phyloP scores from a whole-genome alignment of 2,888 invertebrate species.

The Nipponacmea schrenckii region DNA sequence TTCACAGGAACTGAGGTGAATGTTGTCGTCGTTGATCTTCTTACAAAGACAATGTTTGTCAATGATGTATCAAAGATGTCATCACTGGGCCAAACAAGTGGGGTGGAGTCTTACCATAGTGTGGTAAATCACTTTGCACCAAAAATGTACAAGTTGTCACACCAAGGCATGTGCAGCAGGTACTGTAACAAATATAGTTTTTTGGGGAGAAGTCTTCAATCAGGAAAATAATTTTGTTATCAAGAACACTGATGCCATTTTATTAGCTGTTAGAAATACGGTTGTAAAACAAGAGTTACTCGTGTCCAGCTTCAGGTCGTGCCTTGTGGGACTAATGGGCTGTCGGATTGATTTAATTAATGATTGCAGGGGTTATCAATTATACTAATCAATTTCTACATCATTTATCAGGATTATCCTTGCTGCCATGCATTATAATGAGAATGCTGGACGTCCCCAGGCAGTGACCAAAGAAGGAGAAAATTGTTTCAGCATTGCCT shows the following conservation, averaged over 20 bases:
- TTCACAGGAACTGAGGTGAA: no score
- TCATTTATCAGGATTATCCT: background rate
- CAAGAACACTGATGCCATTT: no score
- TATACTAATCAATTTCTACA: background rate
- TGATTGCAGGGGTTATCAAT: background rate
- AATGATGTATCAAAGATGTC: constrained; percentile 1
- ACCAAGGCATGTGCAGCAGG: constrained; percentile 11
- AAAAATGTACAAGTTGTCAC: constrained; percentile 7
- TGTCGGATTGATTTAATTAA: no score
- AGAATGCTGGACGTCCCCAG: constrained; percentile 3
- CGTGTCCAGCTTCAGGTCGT: no score
- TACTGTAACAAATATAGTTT: no score
- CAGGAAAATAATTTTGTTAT: no score
- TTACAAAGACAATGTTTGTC: background rate
- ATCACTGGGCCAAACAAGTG: constrained; percentile 3
- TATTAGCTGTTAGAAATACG: no score
- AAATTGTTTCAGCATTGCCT: background rate
- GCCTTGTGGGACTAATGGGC: no score
- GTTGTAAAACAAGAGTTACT: no score
- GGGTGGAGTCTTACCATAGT: no score
- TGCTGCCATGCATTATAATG: constrained; percentile 17
- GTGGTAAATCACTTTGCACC: constrained; percentile 10
- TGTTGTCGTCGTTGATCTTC: no score
- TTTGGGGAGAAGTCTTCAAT: no score
- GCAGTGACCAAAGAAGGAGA: background rate